A percentile compares a stretch with the other conserved stretches of the same genome.
Conservation (phyloP, 2,797 vertebrate genomes). For the Podarcis lilfordi region DNA sequence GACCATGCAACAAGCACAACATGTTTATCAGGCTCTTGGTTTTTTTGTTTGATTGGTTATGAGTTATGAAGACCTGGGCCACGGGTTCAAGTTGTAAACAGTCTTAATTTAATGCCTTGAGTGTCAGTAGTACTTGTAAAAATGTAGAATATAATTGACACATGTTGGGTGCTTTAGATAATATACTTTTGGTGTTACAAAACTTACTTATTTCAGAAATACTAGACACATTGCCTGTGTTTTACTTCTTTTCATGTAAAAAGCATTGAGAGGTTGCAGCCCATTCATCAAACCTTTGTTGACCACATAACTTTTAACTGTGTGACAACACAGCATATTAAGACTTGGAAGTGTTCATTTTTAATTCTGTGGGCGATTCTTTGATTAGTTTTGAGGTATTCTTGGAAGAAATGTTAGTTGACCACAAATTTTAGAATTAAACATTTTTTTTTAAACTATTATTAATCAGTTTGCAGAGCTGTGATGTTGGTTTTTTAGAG, state of each 20-base stretch:
- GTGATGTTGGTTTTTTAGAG: not conserved
- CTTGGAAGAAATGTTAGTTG: not conserved
- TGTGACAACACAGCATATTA: not conserved
- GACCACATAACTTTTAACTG: no score
- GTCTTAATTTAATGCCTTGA: not conserved
- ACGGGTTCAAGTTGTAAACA: not conserved
- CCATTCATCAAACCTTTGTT: not conserved
- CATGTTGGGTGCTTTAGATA: rapidly evolving
- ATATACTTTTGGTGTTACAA: not conserved
- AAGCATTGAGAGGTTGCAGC: not conserved
- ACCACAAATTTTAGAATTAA: not conserved
- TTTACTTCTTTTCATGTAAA: not conserved
- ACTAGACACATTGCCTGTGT: slow-evolving; percentile 37
- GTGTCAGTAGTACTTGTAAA: slow-evolving; percentile 13
- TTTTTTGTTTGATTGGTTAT: not conserved
- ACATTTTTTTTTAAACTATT: not conserved
- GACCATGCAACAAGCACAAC: not conserved
- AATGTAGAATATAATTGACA: slow-evolving; percentile 12
- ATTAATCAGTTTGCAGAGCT: not conserved
- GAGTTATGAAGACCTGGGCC: not conserved
- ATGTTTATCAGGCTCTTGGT: not conserved
- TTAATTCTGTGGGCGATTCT: slow-evolving; percentile 53
- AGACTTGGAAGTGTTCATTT: not conserved
- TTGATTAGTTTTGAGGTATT: not conserved
- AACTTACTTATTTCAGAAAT: not conserved